Evolutionary conservation across 2,797 vertebrate genomes (phyloP), one percentile per base, ranked within the genome.

Genomic region (Agapornis canus): DNA sequence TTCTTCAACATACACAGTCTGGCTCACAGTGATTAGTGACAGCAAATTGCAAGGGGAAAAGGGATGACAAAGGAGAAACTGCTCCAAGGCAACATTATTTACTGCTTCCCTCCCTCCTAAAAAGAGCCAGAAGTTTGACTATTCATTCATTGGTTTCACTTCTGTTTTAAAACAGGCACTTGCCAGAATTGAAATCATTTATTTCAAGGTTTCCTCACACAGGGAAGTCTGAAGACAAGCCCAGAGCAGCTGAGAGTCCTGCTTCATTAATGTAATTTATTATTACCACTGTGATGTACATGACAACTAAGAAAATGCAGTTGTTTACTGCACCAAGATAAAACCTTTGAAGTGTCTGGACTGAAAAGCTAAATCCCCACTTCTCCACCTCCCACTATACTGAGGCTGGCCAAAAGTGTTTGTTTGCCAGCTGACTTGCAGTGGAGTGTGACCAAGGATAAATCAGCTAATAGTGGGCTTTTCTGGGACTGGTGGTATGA

Each of bases 41-140:
- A 91, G 89, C 65, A 90, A 92, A 83, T 59, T 78, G 91, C 47
- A 80, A 83, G 49, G 39, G 54, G 49, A 87, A 80, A 75, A 92
- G 56, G 61, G 39, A 82, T 35, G 76, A 91, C 56, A 81, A 61
- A 10, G 43, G 76, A 96, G 86, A 94, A 86, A 90, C 7, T 76
- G 87, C 54, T 94, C 85, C 51, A 59, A 87, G 72, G 72, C 47
- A 94, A 37, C 25, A 15, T 91, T 93, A 91, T 72, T 94, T 91
- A 81, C 82, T 77, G 27, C 51, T 80, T 71, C 47, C 51, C 27
- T 88, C 65, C 22, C 45, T 71, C 61, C 65, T 83, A 65, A 85
- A 89, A 76, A 11, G n/a, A 59, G 25, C 31, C 72, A 59, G 65
- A 69, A 78, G 45, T 91, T 81, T 51, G 65, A 78, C 45, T 59